Percentiles rank a stretch among this genome's conserved stretches.
These are phyloP conservation scores for Acropora yongei DNA, from an alignment of 64 coral and sea anemone species.

Conservation along the genomic window DNA sequence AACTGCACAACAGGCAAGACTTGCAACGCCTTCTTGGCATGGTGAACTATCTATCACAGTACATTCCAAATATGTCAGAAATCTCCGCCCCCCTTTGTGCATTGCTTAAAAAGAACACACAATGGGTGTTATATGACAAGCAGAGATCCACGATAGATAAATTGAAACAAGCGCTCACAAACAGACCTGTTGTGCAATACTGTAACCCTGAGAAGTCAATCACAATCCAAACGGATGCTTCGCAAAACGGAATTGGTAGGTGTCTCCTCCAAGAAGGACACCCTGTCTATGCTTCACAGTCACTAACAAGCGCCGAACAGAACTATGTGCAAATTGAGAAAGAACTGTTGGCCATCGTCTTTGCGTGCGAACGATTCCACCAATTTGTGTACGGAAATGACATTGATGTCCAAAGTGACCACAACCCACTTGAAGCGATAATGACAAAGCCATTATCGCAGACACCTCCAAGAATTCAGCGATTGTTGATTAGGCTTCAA, in stretches of 20 bases:
- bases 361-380: slow-evolving; percentile 21
- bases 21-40: slow-evolving; percentile 27
- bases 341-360: too few species aligned
- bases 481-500: background rate
- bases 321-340: background rate
- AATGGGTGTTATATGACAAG: slow-evolving; percentile 12
- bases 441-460: slow-evolving; percentile 52
- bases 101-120: slow-evolving; percentile 24
- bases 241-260: slow-evolving; percentile 38
- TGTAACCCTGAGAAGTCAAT: slow-evolving; percentile 27
- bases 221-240: slow-evolving; percentile 34
- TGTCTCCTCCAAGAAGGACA: slow-evolving; percentile 54
- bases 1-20: slow-evolving; percentile 10
- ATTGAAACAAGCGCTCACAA: slow-evolving; percentile 13
- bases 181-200: slow-evolving; percentile 39
- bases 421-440: slow-evolving; percentile 58
- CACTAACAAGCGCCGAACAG: slow-evolving; percentile 40
- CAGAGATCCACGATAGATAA: slow-evolving; percentile 1
- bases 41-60: slow-evolving; percentile 33
- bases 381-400: slow-evolving; percentile 37
- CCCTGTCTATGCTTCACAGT: slow-evolving; percentile 54
- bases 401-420: slow-evolving; percentile 52
- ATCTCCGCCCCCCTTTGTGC: slow-evolving; percentile 12
- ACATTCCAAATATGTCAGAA: slow-evolving; percentile 37
- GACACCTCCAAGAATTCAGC: slow-evolving; percentile 55